A percentile compares a stretch with the other conserved stretches of the same genome.
phyloP scores from a whole-genome alignment of 2,797 vertebrate genomes.

The Scomberomorus guttatus region DNA sequence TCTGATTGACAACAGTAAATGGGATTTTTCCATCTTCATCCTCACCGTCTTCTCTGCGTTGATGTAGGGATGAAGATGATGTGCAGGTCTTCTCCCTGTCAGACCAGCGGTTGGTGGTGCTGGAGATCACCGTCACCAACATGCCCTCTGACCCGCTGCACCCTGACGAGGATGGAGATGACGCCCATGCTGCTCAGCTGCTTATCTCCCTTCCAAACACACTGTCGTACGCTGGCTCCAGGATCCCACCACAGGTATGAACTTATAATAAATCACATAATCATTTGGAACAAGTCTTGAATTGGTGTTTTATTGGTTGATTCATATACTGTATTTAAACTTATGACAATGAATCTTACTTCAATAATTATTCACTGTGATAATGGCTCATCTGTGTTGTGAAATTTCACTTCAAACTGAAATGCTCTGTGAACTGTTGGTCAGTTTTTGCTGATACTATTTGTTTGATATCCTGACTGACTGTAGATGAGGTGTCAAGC shows the following conservation, averaged over 20 bases:
- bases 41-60: not conserved
- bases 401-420: not conserved
- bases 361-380: too few relatives aligned
- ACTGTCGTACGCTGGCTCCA: slow-evolving; percentile 88
- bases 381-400: not conserved
- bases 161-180: slow-evolving; percentile 91
- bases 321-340: not conserved
- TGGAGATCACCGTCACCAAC: slow-evolving; percentile 92
- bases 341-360: not conserved
- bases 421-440: not conserved
- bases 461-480: slow-evolving; percentile 30
- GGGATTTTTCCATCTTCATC: not conserved
- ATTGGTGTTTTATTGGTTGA: not conserved
- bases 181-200: slow-evolving; percentile 93
- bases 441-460: not conserved
- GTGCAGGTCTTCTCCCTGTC: slow-evolving; percentile 90
- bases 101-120: slow-evolving; percentile 88
- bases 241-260: slow-evolving; percentile 77
- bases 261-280: not conserved
- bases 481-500: slow-evolving; percentile 89
- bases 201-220: slow-evolving; percentile 87
- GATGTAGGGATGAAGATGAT: slow-evolving; percentile 80
- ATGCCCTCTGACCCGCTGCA: slow-evolving; percentile 86
- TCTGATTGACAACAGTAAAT: not conserved
- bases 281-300: too few relatives aligned